Evolutionary conservation across 2,113 vertebrate genomes (phyloP), one percentile per base, ranked within the genome.

Genomic region (Leucopsar rothschildi): DNA sequence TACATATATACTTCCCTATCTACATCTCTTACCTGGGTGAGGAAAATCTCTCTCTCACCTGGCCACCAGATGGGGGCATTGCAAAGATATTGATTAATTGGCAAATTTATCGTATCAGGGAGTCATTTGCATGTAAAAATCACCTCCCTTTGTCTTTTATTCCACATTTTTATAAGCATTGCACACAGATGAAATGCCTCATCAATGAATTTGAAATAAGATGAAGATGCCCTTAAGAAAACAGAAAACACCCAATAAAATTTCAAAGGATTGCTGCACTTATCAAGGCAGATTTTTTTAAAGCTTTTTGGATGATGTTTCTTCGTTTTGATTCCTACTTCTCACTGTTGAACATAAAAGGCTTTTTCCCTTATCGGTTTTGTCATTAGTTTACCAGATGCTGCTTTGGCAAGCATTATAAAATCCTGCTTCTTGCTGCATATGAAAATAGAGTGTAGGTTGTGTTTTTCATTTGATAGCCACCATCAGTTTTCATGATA

Each of bases 1-100:
- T 33, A 33, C 3, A n/a, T 12, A 24, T 3, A 15, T 10, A 19
- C 15, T 69, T 13, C 9, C 5, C 5, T 11, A 66, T 79, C 40
- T 44, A 19, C 2, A 18, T 52, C 19, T 56, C 31, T 40, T 61
- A 82, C 90, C 71, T 90, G 70, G 19, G 15, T n/a, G n/a, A 88
- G 18, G 28, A 88, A 61, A 65, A 53, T 79, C 25, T 84, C 57
- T 44, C 82, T 87, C 45, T 45, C 79, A 96, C 96, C 95, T 96
- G 90, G 50, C 95, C 93, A 94, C 85, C 96, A 94, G 90, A 44
- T 90, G 92, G 93, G 93, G 73, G 71, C 88, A 95, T 90, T 95
- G 87, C 50, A 39, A 95, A 91, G 82, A 73, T 88, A 95, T 83
- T 65, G 81, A 78, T 96, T 95, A 92, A 72, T 57, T 44, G 49